Evolutionary conservation across 2,888 invertebrate species (phyloP).

Genomic region (Apamea sordens): DNA sequence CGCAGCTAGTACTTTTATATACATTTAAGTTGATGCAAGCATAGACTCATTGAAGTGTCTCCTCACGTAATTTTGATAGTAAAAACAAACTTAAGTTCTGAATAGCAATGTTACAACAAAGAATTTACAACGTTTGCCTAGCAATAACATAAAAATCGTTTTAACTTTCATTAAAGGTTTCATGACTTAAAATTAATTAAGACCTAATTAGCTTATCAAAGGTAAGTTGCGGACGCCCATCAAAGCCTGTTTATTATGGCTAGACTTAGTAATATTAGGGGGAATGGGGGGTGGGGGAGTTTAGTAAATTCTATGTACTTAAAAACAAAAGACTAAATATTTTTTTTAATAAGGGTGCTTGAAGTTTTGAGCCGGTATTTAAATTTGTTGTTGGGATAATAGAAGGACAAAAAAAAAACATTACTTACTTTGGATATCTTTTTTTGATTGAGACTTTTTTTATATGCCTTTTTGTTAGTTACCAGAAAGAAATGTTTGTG

Average conservation of each 20-base stretch:
- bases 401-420: background rate
- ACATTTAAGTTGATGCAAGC: background rate
- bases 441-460: background rate
- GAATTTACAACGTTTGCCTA: background rate
- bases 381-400: background rate
- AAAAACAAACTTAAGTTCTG: background rate
- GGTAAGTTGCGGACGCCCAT: slow-evolving; percentile 3
- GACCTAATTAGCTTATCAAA: slow-evolving; percentile 17
- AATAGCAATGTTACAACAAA: background rate
- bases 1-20: background rate
- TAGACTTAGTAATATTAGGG: background rate
- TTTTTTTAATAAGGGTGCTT: background rate
- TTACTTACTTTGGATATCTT: background rate
- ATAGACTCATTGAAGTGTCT: background rate
- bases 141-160: background rate
- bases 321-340: slow-evolving; percentile 15
- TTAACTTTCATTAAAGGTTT: slow-evolving; percentile 9
- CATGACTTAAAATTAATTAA: slow-evolving; percentile 4
- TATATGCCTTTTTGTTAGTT: background rate
- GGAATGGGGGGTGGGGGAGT: background rate
- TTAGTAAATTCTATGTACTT: background rate
- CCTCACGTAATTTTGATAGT: no score
- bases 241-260: slow-evolving; percentile 10
- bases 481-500: background rate
- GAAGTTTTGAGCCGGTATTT: background rate